phyloP scores from a whole-genome alignment of 92 coral and sea anemone genomes.

The Hydrozoanthus gracilis region DNA sequence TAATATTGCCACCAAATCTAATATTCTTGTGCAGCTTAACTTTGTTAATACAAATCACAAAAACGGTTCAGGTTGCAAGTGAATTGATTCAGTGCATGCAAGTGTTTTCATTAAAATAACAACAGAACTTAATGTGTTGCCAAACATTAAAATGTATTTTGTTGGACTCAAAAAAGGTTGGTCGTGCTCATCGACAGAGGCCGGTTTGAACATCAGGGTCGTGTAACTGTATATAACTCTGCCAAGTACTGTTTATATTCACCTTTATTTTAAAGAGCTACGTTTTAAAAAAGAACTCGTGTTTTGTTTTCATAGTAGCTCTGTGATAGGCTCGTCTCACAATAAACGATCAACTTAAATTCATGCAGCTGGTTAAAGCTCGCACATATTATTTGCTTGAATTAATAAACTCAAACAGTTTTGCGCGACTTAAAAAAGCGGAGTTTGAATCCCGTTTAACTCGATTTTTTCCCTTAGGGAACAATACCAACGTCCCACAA shows the following conservation, averaged over 20 bases:
- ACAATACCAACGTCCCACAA: neutral
- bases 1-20: conserved; percentile 2
- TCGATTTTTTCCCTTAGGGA: neutral
- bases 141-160: too few species aligned
- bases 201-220: too few species aligned
- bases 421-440: neutral
- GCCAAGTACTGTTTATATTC: conserved; percentile 21
- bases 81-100: neutral
- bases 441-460: neutral
- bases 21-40: neutral
- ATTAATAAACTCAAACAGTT: neutral
- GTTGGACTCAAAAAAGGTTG: too few species aligned
- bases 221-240: conserved; percentile 4
- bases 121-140: too few species aligned
- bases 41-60: neutral
- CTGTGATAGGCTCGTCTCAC: conserved; percentile 39
- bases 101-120: too few species aligned
- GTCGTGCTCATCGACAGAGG: too few species aligned
- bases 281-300: neutral
- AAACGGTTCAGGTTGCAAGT: conserved; percentile 5
- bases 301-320: conserved; percentile 10
- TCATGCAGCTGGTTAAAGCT: conserved; percentile 31
- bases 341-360: conserved; percentile 12
- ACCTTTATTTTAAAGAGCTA: neutral
- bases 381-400: conserved; percentile 19